Conservation (phyloP, 2,113 vertebrate genomes). For the Silurus meridionalis region DNA sequence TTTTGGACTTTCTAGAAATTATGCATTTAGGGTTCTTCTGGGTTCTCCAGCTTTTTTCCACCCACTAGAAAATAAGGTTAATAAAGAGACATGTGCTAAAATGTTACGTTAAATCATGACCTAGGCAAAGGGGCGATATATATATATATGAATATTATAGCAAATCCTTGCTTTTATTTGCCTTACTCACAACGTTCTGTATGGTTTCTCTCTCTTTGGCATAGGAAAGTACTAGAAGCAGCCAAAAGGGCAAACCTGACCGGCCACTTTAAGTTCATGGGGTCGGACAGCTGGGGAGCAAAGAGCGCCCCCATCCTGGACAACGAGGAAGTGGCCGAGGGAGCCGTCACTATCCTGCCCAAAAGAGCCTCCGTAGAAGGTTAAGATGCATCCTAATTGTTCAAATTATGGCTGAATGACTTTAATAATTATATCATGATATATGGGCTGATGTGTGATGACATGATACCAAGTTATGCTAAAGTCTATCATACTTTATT, state of each 20-base stretch:
- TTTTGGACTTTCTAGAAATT: too few relatives aligned
- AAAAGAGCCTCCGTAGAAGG: conserved; percentile 84
- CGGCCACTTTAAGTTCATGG: conserved; percentile 88
- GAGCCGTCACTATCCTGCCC: conserved; percentile 85
- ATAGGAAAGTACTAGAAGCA: conserved; percentile 82
- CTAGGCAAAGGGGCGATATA: too few relatives aligned
- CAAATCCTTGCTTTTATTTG: not conserved
- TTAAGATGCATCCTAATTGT: conserved; percentile 44
- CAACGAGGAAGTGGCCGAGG: conserved; percentile 81
- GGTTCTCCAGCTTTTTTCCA: too few relatives aligned
- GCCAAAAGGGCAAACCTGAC: conserved; percentile 81
- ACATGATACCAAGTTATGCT: not conserved
- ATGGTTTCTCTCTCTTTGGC: not conserved
- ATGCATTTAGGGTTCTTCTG: too few relatives aligned
- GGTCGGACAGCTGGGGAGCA: conserved; percentile 92
- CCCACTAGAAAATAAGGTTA: not conserved
- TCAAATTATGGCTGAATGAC: not conserved
- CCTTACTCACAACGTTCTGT: not conserved
- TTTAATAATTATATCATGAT: not conserved
- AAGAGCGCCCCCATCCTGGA: conserved; percentile 82
- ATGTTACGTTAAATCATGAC: too few relatives aligned
- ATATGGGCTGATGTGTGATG: not conserved
- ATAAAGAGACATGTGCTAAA: not conserved
- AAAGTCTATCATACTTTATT: too few relatives aligned
- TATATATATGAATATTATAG: not conserved